These are phyloP conservation scores for Phrynosoma platyrhinos DNA, from an alignment of 2,113 vertebrate genomes.

Conservation along the genomic window DNA sequence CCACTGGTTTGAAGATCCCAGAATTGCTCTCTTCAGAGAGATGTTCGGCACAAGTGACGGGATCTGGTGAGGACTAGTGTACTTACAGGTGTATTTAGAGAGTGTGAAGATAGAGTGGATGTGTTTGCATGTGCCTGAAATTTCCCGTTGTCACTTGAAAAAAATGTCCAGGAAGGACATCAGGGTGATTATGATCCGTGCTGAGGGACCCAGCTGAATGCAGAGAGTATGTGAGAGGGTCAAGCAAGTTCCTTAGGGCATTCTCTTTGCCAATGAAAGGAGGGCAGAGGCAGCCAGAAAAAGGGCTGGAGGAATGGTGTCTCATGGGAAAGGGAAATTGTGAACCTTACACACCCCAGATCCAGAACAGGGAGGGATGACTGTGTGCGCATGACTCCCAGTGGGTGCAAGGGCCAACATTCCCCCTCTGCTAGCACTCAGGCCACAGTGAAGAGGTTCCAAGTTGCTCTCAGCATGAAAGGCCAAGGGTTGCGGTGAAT, in stretches of 20 bases:
- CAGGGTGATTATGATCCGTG: neutral
- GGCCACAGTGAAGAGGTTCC: no score
- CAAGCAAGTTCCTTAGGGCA: no score
- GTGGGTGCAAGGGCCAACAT: neutral
- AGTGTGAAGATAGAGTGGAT: neutral
- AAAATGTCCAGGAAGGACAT: neutral
- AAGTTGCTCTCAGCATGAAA: neutral
- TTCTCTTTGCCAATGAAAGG: neutral
- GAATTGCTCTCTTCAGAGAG: neutral
- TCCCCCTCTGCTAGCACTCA: no score
- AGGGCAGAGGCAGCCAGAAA: no score
- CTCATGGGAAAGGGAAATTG: neutral
- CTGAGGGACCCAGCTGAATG: neutral
- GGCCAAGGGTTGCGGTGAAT: neutral
- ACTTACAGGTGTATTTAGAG: neutral
- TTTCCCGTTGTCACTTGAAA: neutral
- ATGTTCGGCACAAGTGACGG: neutral
- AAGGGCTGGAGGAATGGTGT: neutral
- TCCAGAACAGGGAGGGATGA: neutral
- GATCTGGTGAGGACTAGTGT: constrained; percentile 40
- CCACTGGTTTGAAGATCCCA: constrained; percentile 25
- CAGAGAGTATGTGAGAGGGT: neutral
- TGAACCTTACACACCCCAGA: neutral
- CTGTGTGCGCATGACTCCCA: neutral
- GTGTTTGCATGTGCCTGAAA: no score